Conservation (phyloP, 2,113 vertebrate genomes). For the Leucoraja erinaceus region DNA sequence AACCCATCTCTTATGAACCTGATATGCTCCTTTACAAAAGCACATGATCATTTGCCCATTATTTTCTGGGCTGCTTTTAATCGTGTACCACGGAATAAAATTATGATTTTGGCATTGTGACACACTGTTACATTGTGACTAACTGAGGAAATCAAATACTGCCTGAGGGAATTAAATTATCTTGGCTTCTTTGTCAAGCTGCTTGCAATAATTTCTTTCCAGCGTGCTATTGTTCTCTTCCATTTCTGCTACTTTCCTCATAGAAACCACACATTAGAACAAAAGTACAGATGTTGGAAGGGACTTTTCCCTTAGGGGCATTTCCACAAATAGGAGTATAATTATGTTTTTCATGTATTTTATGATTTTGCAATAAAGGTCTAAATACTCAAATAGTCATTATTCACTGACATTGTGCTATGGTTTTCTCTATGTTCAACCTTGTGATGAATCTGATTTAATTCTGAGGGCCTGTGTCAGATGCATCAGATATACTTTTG, state of each 20-base stretch:
- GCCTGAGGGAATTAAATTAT: background rate
- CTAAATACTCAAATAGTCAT: background rate
- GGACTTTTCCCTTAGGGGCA: constrained; percentile 4
- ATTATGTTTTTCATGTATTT: constrained; percentile 30
- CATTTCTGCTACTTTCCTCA: background rate
- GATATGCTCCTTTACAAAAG: background rate
- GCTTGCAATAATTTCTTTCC: background rate
- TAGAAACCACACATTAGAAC: background rate
- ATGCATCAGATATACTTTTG: constrained; percentile 20
- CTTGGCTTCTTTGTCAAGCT: background rate
- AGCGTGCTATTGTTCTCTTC: background rate
- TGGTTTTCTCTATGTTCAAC: background rate
- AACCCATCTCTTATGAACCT: background rate
- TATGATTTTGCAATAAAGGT: constrained; percentile 21
- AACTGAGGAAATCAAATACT: background rate
- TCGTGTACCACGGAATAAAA: background rate
- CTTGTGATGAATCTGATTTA: constrained; percentile 13
- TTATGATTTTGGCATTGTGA: background rate
- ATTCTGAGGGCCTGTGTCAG: background rate
- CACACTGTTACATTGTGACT: constrained; percentile 16
- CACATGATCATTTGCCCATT: background rate
- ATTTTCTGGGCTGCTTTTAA: background rate
- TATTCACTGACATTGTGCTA: background rate
- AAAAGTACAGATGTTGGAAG: background rate
- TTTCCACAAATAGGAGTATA: background rate